Base-by-base conservation (phyloP, 1,140 invertebrate genomes). In the Probaryconus sp. region DNA sequence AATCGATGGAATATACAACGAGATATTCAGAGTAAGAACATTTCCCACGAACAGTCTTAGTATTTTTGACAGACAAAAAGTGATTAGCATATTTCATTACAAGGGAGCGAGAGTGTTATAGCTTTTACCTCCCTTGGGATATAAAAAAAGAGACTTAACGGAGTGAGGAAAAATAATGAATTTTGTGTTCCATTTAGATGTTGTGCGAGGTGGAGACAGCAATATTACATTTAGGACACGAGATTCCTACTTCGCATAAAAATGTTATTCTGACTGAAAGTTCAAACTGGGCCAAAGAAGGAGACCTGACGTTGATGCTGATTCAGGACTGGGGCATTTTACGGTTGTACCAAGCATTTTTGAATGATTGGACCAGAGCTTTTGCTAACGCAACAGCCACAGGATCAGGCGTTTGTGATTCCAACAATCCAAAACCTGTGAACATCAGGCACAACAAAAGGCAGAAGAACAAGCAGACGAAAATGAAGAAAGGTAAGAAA, bases 141-240 rank as follows among this genome's bases (percentile, higher is more conserved):
- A n/a, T n/a, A n/a, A n/a, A n/a, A n/a, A n/a, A n/a, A n/a, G n/a
- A n/a, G n/a, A n/a, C n/a, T n/a, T n/a, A n/a, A n/a, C n/a, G n/a
- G n/a, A n/a, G n/a, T n/a, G n/a, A n/a, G n/a, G n/a, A n/a, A 56
- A 40, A 50, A 42, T 48, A 0, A 51, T 5, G 14, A 58, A 43
- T 42, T 48, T 18, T 61, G 5, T 1, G 37, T 45, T 56, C 33
- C 21, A 79, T 70, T 1, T 74, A 89, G 88, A 79, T 88, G 43
- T 63, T 88, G 10, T 89, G 87, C 73, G 88, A 89, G 56, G 87
- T 89, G n/a, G 88, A 89, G 28, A 84, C 83, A 0, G 83, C 83
- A 0, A 85, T 88, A 17, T 17, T 78, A 11, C 81, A 83, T 56
- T 30, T 87, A 3, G 82, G 82, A 1, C 38, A 83, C 1, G 50